phyloP scores from a whole-genome alignment of 2,888 invertebrate species.

The Alviniconcha strummeri region DNA sequence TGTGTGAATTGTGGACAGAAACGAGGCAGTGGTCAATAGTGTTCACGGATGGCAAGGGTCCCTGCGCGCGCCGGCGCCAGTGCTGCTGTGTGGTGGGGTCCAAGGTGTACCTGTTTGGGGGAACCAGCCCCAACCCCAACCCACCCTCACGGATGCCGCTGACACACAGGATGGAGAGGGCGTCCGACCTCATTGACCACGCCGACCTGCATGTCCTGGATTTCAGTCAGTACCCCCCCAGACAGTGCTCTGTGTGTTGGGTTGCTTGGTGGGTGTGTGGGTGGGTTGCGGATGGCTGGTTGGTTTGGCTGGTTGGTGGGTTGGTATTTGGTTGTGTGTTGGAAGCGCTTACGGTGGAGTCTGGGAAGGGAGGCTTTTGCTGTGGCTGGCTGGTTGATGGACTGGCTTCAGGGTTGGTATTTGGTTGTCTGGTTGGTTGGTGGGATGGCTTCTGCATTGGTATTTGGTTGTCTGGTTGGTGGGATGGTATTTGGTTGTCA shows the following conservation, averaged over 20 bases:
- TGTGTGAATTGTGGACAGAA: not conserved
- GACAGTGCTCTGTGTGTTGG: not conserved
- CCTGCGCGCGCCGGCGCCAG: conserved; percentile 78
- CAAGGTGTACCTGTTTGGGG: conserved; percentile 90
- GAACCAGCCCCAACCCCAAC: conserved; percentile 79
- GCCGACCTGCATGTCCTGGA: conserved; percentile 89
- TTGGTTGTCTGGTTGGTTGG: no score
- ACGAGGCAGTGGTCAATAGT: conserved; percentile 68
- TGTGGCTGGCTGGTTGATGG: not conserved
- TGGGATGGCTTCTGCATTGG: not conserved
- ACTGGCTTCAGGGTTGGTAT: no score
- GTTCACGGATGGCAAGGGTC: conserved; percentile 65
- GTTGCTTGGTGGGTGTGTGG: not conserved
- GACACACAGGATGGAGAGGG: not conserved
- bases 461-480: not conserved
- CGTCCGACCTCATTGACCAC: conserved; percentile 81
- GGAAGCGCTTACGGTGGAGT: not conserved
- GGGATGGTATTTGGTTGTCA: not conserved
- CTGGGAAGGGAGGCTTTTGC: not conserved
- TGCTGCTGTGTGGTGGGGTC: conserved; percentile 85
- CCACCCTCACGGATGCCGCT: not conserved
- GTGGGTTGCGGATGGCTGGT: not conserved
- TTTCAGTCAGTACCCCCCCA: conserved; percentile 77
- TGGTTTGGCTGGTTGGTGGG: not conserved
- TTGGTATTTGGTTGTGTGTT: not conserved